These are phyloP conservation scores for Trissonchulus sp. DNA, from an alignment of 2,888 invertebrate species.

Conservation along the genomic window DNA sequence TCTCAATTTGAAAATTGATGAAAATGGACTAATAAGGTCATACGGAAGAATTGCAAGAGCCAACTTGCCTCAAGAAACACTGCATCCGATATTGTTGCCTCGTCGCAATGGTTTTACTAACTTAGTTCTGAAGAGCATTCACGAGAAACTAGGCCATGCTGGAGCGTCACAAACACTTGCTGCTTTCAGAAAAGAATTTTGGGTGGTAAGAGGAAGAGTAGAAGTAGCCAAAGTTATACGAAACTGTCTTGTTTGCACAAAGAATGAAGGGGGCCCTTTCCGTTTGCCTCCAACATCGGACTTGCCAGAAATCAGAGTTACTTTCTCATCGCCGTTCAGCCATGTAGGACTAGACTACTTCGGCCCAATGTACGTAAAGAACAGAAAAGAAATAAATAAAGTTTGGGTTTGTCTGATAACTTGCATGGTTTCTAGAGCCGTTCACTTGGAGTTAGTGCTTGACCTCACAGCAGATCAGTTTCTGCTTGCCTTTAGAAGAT, in stretches of 20 bases:
- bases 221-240: background rate
- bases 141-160: slow-evolving; percentile 16
- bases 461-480: slow-evolving; percentile 46
- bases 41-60: slow-evolving; percentile 14
- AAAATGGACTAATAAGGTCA: background rate
- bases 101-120: background rate
- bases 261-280: slow-evolving; percentile 11
- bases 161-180: slow-evolving; percentile 8
- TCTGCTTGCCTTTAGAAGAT: slow-evolving; percentile 46
- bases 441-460: slow-evolving; percentile 51
- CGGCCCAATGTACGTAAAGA: slow-evolving; percentile 49
- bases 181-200: slow-evolving; percentile 13
- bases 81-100: slow-evolving; percentile 11
- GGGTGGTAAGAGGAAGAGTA: slow-evolving; percentile 6
- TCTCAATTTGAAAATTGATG: too few relatives aligned
- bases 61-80: slow-evolving; percentile 8
- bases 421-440: slow-evolving; percentile 51
- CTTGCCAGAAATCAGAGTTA: background rate
- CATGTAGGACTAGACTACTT: slow-evolving; percentile 51
- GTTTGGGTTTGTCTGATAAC: slow-evolving; percentile 51
- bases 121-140: slow-evolving; percentile 1
- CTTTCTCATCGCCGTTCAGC: slow-evolving; percentile 16
- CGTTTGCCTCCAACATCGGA: background rate
- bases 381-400: slow-evolving; percentile 40
- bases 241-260: background rate